Evolutionary conservation across 2,797 vertebrate genomes (phyloP).

Genomic region (Lophius americanus): DNA sequence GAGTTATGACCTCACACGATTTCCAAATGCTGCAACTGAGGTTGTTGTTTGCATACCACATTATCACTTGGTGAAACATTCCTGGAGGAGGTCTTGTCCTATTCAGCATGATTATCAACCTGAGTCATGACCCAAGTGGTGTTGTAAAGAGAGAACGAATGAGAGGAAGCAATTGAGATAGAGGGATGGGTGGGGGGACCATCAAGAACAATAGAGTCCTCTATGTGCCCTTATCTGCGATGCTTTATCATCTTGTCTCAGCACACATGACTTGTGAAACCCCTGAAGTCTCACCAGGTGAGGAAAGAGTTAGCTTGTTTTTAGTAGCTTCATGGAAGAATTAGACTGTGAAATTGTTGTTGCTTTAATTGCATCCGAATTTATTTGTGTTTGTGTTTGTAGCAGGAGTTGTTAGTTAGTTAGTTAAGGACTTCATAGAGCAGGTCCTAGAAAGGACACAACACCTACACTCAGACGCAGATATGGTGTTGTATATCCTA

Average conservation of each 20-base stretch:
- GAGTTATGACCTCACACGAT: no score
- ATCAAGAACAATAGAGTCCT: constrained; percentile 76
- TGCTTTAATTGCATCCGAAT: neutral
- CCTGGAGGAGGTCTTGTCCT: constrained; percentile 31
- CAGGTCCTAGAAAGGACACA: no score
- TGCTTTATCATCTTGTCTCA: constrained; percentile 65
- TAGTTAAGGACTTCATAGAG: no score
- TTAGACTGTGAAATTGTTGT: neutral
- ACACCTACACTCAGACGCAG: no score
- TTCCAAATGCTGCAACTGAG: neutral
- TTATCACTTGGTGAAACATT: constrained; percentile 30
- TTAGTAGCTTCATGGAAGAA: neutral
- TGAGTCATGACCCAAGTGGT: constrained; percentile 54
- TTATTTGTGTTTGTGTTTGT: neutral
- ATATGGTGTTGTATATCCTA: no score
- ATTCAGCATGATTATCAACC: constrained; percentile 37
- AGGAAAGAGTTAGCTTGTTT: constrained; percentile 4
- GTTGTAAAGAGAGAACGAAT: constrained; percentile 40
- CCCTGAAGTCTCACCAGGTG: constrained; percentile 19
- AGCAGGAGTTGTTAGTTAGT: no score
- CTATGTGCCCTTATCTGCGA: constrained; percentile 74
- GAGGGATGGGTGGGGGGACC: constrained; percentile 38
- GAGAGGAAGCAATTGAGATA: constrained; percentile 41
- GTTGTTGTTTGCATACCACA: constrained; percentile 9
- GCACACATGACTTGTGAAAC: constrained; percentile 29